Evolutionary conservation across 1,140 invertebrate genomes (phyloP), one percentile per base, ranked within the genome.

Genomic region (Cataglyphis hispanica): DNA sequence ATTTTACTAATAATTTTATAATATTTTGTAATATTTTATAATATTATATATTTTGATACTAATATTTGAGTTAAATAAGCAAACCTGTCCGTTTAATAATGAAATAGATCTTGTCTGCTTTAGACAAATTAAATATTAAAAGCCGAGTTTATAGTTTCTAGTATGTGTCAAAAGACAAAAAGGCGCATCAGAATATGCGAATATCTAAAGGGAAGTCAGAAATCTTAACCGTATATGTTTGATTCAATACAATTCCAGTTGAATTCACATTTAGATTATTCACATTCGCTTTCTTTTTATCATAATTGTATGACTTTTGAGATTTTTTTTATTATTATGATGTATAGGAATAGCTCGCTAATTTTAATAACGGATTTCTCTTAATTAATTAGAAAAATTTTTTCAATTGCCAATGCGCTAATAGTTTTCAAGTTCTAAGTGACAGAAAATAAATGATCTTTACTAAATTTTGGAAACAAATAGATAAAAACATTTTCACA

Each of bases 21-120:
- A 74, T 16, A 43, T 61, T 1, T 31, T n/a, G n/a, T n/a, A n/a
- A n/a, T n/a, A 43, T 63, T 76, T 3, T 40, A 11, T 53, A 22
- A 74, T 16, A 43, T 61, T 1, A n/a, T n/a, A n/a, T n/a, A n/a
- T n/a, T 31, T 43, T 37, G 10, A 19, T 40, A 4, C 3, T n/a
- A 40, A 76, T 8, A 0, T 40, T 61, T 43, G 16, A 74, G 16
- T 58, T 75, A 76, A 74, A 76, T 61, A n/a, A 61, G 16, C 22
- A 22, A 19, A 27, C 13, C 3, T 61, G 8, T 8, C 13, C 8
- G 10, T 76, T 61, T 76, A 72, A 72, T 72, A 5, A 40, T 1
- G 16, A 76, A 75, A 61, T 76, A 75, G 53, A 31, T 61, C 22
- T 61, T 10, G 16, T 22, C 34, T 75, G 8, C 8, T 7, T 76